These are phyloP conservation scores for Hesperia comma DNA, from an alignment of 2,888 invertebrate species.

Conservation along the genomic window DNA sequence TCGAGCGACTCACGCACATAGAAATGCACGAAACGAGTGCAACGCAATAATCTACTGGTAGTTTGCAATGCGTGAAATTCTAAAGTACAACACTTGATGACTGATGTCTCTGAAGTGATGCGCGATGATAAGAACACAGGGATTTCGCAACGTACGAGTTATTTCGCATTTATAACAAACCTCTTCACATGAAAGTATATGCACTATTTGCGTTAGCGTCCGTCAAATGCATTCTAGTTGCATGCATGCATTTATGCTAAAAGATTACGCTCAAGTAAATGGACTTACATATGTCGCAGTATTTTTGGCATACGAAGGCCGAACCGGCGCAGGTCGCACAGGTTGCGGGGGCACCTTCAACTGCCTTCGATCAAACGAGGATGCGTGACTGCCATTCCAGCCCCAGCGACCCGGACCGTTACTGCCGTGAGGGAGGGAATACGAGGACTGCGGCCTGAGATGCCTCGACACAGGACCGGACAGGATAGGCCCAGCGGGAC, in stretches of 20 bases:
- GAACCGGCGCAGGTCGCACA: conserved; percentile 69
- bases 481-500: conserved; percentile 70
- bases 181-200: not conserved
- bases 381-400: conserved; percentile 80
- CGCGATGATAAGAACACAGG: not conserved
- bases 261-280: not conserved
- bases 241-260: too few species aligned
- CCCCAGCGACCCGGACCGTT: conserved; percentile 83
- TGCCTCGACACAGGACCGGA: conserved; percentile 68
- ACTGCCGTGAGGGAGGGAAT: conserved; percentile 82
- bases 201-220: too few species aligned
- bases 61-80: conserved; percentile 25
- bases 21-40: conserved; percentile 13
- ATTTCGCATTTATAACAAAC: not conserved
- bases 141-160: not conserved
- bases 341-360: conserved; percentile 77
- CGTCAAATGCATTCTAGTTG: too few species aligned
- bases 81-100: conserved; percentile 14
- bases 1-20: conserved; percentile 19
- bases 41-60: conserved; percentile 19
- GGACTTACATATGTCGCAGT: conserved; percentile 71
- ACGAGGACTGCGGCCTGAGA: conserved; percentile 77
- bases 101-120: not conserved
- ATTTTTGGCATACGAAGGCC: conserved; percentile 67
- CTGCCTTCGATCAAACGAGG: conserved; percentile 79